Conservation (phyloP, 2,888 invertebrate species). For the Bembecia ichneumoniformis region DNA sequence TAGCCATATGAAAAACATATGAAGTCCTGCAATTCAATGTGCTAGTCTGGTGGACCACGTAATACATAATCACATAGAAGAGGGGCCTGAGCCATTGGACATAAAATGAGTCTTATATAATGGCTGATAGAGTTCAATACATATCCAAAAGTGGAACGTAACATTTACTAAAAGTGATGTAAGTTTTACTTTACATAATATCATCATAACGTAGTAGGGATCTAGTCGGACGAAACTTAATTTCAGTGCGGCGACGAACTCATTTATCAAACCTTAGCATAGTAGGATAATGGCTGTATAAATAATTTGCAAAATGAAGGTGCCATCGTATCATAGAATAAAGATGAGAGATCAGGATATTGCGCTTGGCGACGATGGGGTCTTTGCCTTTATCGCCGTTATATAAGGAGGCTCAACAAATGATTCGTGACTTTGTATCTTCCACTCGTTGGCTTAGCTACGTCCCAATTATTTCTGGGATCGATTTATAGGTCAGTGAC, state of each 20-base stretch:
- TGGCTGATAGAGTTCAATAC: too few species aligned
- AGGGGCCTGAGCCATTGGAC: too few species aligned
- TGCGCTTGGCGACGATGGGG: conserved; percentile 8
- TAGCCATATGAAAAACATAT: too few species aligned
- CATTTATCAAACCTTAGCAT: conserved; percentile 35
- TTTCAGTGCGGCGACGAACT: conserved; percentile 26
- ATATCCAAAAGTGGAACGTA: too few species aligned
- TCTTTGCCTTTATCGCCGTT: conserved; percentile 28
- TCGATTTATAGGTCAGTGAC: background rate
- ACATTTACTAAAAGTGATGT: too few species aligned
- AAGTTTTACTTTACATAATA: conserved; percentile 1
- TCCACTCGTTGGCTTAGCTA: background rate
- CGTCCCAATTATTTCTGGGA: background rate
- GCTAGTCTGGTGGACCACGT: too few species aligned
- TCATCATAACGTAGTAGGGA: conserved; percentile 8
- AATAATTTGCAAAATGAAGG: conserved; percentile 47
- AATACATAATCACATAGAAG: too few species aligned
- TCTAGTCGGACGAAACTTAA: conserved; percentile 9
- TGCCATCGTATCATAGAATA: conserved; percentile 48
- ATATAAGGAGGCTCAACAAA: conserved; percentile 33
- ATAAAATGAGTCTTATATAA: too few species aligned
- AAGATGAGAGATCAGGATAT: conserved; percentile 49
- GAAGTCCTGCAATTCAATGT: too few species aligned
- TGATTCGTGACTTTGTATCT: conserved; percentile 10
- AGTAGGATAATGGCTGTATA: conserved; percentile 37